Base-by-base conservation (phyloP, 2,888 invertebrate genomes). In the Sinodicranocentrus sp. region DNA sequence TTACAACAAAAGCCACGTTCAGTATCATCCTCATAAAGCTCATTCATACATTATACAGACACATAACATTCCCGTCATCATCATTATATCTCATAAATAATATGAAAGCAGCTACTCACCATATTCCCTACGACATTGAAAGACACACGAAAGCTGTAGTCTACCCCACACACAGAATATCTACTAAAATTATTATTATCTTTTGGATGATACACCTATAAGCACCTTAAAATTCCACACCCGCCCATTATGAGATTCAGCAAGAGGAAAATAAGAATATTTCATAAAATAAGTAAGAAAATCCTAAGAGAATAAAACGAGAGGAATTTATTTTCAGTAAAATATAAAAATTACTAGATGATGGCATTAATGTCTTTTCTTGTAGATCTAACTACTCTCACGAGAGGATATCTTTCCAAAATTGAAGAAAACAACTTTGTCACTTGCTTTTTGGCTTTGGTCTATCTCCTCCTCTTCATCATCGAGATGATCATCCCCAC, bases 61-160 rank as follows among this genome's bases (percentile, higher is more conserved):
- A 75, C 67, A 70, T 63, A 57, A 52, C 52, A 79, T 71, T 70
- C 70, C 77, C 78, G 78, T 79, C 78, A 79, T 79, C 78, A 63
- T 79, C 44, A 59, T 79, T 61, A 79, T 79, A 61, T 77, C 68
- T 70, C 78, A 71, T 79, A 79, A 79, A 79, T 79, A 79, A 79
- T 59, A 33, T 1, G 26, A 52, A 61, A 71, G 61, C 48, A 61
- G 48, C 70, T 33, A 52, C 78, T 71, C 63, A 63, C 71, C 70
- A 79, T 79, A 48, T 39, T 33, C 21, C 23, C 1, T 17, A 48
- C 5, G 10, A 57, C 67, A 76, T 48, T 3, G 15, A 48, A 48
- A 48, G 13, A 39, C 39, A 10, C 48, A n/a, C n/a, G n/a, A 6
- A 48, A 48, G 15, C 21, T 57, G 19, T 5, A 19, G 23, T 21